Conservation (phyloP, 2,888 invertebrate species). For the Hartigia nigra region DNA sequence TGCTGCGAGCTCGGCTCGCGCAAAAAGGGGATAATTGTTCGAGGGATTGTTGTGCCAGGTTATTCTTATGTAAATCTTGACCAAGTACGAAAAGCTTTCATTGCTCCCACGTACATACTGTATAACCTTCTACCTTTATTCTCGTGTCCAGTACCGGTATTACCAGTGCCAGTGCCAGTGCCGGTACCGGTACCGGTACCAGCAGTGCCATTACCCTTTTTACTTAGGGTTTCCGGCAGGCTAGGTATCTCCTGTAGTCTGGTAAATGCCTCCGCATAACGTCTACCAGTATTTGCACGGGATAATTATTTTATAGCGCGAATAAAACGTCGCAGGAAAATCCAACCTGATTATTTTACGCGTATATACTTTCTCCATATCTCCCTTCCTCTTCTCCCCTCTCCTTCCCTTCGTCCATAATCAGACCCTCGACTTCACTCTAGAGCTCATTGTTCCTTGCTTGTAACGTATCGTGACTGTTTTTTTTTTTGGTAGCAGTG, state of each 20-base stretch:
- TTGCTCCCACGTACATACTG: not conserved
- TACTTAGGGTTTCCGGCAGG: not conserved
- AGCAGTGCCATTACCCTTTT: not conserved
- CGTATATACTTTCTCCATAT: too few species aligned
- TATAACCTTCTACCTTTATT: not conserved
- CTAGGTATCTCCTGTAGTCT: not conserved
- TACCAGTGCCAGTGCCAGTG: too few species aligned
- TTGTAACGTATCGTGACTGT: not conserved
- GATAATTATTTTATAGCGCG: conserved; percentile 59
- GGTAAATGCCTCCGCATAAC: conserved; percentile 12
- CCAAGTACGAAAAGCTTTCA: conserved; percentile 36
- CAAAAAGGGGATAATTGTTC: conserved; percentile 60
- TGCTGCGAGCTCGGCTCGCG: conserved; percentile 36
- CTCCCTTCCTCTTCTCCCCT: too few species aligned
- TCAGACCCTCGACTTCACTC: not conserved
- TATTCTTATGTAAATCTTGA: conserved; percentile 65
- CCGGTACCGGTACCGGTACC: not conserved
- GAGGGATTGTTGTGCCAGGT: conserved; percentile 59
- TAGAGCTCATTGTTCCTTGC: not conserved
- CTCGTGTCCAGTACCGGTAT: not conserved
- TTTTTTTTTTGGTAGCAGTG: not conserved
- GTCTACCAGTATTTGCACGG: conserved; percentile 57
- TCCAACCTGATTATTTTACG: conserved; percentile 12
- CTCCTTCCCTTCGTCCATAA: not conserved
- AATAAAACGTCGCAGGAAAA: conserved; percentile 32